Percentiles rank a stretch among this genome's conserved stretches.
Evolutionary conservation across 2,113 vertebrate genomes (phyloP).

Genomic region (Tachysurus vachellii): DNA sequence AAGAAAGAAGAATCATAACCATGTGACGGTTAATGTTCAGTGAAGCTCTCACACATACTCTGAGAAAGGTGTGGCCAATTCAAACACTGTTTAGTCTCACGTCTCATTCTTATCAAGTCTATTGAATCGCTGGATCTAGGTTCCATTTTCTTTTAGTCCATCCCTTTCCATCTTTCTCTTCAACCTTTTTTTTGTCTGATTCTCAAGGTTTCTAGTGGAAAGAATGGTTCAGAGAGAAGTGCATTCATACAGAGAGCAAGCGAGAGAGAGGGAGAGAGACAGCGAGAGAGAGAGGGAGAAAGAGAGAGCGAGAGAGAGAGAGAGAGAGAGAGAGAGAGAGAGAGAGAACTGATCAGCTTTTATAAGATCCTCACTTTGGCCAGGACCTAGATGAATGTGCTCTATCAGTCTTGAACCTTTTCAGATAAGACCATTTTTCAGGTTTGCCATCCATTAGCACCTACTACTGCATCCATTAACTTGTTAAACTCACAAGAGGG

Average conservation of each 20-base stretch:
- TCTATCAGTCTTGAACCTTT: constrained; percentile 69
- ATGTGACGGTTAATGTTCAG: background rate
- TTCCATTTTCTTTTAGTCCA: constrained; percentile 8
- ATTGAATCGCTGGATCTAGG: constrained; percentile 20
- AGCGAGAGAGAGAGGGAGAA: background rate
- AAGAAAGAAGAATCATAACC: background rate
- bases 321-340: background rate
- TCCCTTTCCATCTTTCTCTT: background rate
- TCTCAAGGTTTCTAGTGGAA: background rate
- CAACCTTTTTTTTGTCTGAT: background rate
- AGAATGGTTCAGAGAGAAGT: background rate
- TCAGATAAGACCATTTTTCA: constrained; percentile 75
- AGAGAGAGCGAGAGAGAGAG: background rate
- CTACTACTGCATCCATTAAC: constrained; percentile 69
- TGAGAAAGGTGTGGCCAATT: background rate
- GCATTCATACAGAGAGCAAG: background rate
- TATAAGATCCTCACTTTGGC: constrained; percentile 57
- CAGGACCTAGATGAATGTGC: constrained; percentile 69
- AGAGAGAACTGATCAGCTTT: constrained; percentile 58
- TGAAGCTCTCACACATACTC: background rate
- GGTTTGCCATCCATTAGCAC: constrained; percentile 69
- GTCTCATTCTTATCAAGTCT: background rate
- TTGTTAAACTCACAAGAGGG: constrained; percentile 60
- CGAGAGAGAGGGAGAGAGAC: background rate
- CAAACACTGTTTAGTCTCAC: background rate